Conservation (phyloP, 1,140 invertebrate species). For the Drosophila virilis region DNA sequence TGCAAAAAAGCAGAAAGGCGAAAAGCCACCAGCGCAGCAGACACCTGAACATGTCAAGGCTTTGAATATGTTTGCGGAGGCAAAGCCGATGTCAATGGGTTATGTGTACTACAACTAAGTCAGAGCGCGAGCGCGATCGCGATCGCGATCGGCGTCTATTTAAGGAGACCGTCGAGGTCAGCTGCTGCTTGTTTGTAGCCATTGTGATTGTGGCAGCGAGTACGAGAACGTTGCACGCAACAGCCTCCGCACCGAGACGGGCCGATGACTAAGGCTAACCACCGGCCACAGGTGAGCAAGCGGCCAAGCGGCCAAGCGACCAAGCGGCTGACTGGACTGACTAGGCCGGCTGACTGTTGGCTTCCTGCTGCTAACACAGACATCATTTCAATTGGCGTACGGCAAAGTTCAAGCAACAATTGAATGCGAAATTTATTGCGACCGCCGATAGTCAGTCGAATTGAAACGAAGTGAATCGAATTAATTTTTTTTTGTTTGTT, state of each 20-base stretch:
- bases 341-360: slow-evolving; percentile 12
- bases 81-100: slow-evolving; percentile 26
- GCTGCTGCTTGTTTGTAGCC: slow-evolving; percentile 55
- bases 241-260: not conserved
- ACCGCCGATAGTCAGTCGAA: slow-evolving; percentile 34
- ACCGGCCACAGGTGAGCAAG: slow-evolving; percentile 20
- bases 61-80: slow-evolving; percentile 13
- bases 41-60: slow-evolving; percentile 80
- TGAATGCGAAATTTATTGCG: slow-evolving; percentile 78
- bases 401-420: slow-evolving; percentile 70
- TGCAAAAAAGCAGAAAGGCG: slow-evolving; percentile 6
- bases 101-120: slow-evolving; percentile 47
- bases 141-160: slow-evolving; percentile 29
- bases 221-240: not conserved
- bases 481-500: slow-evolving; percentile 41
- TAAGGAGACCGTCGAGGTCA: slow-evolving; percentile 32
- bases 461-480: slow-evolving; percentile 49
- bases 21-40: slow-evolving; percentile 19
- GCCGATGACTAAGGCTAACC: slow-evolving; percentile 26
- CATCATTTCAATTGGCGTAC: slow-evolving; percentile 59
- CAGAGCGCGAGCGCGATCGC: slow-evolving; percentile 29
- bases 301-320: not conserved
- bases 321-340: not conserved
- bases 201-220: slow-evolving; percentile 31
- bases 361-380: slow-evolving; percentile 81